Percentiles rank a stretch among this genome's conserved stretches.
Evolutionary conservation across 2,888 invertebrate genomes (phyloP).

Genomic region (Leptopilina myrica): DNA sequence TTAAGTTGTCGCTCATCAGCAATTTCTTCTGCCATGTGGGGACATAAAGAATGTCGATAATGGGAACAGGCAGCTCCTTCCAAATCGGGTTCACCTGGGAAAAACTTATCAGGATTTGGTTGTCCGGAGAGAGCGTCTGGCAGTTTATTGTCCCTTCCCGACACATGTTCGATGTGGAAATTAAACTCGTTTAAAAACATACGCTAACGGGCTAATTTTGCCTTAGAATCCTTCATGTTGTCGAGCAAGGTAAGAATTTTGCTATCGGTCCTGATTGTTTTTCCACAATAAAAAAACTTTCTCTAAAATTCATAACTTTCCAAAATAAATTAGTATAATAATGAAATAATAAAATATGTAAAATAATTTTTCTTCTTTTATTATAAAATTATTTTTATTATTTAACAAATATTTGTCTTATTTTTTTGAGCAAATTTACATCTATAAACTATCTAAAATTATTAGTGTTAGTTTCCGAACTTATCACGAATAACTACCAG

Average conservation of each 20-base stretch:
- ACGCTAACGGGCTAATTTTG: conserved; percentile 55
- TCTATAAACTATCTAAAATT: no score
- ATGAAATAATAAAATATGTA: no score
- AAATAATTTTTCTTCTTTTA: no score
- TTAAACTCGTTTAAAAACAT: conserved; percentile 51
- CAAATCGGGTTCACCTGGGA: not conserved
- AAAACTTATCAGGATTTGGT: not conserved
- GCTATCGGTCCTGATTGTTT: conserved; percentile 49
- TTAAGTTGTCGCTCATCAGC: not conserved
- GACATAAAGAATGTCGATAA: not conserved
- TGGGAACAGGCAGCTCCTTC: no score
- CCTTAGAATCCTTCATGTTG: conserved; percentile 46
- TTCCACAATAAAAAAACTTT: no score
- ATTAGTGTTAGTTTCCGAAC: no score
- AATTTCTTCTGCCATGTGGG: not conserved
- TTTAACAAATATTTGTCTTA: no score
- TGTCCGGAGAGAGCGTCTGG: conserved; percentile 49
- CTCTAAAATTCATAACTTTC: no score
- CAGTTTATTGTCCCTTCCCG: conserved; percentile 47
- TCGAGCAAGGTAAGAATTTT: conserved; percentile 55
- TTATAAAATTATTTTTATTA: no score
- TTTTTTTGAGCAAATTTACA: no score
- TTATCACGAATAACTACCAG: no score
- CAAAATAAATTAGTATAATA: no score
- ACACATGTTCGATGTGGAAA: conserved; percentile 49